These are phyloP conservation scores for Enteromius trimaculatus DNA, from an alignment of 2,797 vertebrate species.

Conservation along the genomic window DNA sequence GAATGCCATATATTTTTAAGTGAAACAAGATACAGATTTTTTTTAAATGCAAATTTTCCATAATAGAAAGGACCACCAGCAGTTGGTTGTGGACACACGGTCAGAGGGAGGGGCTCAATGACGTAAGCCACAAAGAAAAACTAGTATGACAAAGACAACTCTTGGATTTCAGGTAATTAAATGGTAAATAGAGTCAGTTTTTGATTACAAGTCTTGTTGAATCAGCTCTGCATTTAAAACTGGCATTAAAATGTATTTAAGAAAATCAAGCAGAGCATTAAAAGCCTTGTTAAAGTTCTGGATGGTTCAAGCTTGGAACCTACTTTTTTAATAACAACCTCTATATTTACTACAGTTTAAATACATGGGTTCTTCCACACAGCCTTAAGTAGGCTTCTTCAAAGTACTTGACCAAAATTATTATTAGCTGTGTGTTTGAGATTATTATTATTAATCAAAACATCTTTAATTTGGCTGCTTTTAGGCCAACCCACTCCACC, in stretches of 20 bases:
- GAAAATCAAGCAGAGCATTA: neutral
- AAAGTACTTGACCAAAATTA: neutral
- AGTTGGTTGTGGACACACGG: neutral
- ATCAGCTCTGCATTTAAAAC: neutral
- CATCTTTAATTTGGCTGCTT: slow-evolving; percentile 12
- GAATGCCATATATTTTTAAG: neutral
- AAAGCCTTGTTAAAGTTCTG: neutral
- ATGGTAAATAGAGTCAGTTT: neutral
- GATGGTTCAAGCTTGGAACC: neutral
- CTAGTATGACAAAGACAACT: neutral
- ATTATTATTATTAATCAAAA: slow-evolving; percentile 4
- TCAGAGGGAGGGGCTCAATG: neutral
- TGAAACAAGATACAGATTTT: neutral
- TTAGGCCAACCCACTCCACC: slow-evolving; percentile 21
- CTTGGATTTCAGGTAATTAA: neutral
- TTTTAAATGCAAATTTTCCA: neutral
- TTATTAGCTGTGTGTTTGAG: neutral
- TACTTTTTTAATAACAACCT: neutral
- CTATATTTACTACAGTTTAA: neutral
- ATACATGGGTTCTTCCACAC: neutral
- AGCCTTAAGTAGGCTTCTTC: neutral
- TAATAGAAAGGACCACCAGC: neutral
- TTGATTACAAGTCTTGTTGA: neutral
- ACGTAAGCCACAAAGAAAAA: neutral
- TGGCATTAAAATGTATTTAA: neutral